Evolutionary conservation across 1,140 invertebrate genomes (phyloP), one percentile per base, ranked within the genome.

Genomic region (Trichomalopsis sarcophagae): DNA sequence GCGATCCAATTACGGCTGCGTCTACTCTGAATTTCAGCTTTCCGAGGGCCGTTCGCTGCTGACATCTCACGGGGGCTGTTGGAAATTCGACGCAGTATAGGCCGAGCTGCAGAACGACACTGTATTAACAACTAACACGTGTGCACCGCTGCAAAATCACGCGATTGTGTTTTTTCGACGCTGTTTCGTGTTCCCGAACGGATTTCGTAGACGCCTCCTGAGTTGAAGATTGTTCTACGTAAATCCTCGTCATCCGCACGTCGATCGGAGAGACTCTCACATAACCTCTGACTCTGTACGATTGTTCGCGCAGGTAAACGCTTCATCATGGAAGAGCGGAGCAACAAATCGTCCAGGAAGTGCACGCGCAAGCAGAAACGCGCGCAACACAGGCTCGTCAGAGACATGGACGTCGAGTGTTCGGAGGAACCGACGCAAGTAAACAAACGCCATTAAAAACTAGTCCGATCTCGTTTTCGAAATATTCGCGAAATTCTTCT

Each of bases 401-500:
- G 91, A 86, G 94, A 95, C 88, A 91, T 93, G 84, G 90, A 92
- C 76, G 91, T 94, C 81, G 88, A 88, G 85, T 93, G 90, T 74
- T 89, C 87, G 21, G 87, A 90, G 40, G 86, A 78, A 30, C 90
- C 93, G 71, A 94, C 93, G 21, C 88, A 92, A 89, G 94, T 94
- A 81, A 69, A 68, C 50, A 82, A 82, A 86, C 68, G 79, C 86
- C 30, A 17, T 17, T 9, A 2, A 3, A 44, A 55, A 82, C 85
- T 78, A 40, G n/a, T 62, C 23, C 55, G n/a, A 44, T 30, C 50
- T 36, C 62, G 44, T 74, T 80, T 77, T 85, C 33, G 62, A 5
- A 27, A 27, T 83, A 86, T 44, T 71, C 55, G 81, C 23, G 0
- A 62, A 74, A 33, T 62, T 11, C 75, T 36, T 23, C 44, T 82